phyloP scores from a whole-genome alignment of 2,113 vertebrate species.

The Salminus brasiliensis region DNA sequence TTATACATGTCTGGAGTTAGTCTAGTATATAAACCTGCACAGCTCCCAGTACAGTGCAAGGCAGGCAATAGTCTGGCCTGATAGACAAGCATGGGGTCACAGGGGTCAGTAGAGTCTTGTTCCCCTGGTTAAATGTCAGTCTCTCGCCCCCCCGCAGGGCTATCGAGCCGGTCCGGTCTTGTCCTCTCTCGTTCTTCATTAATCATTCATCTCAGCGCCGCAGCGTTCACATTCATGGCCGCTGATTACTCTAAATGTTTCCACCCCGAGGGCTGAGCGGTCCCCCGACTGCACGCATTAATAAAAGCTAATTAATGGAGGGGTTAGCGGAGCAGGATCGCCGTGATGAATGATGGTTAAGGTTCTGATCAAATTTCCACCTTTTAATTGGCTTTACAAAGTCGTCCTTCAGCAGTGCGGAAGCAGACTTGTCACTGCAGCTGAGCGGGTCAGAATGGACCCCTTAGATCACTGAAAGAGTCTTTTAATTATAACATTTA shows the following conservation, averaged over 20 bases:
- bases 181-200: slow-evolving; percentile 34
- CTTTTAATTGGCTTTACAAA: slow-evolving; percentile 50
- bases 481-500: too few species aligned
- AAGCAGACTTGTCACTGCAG: slow-evolving; percentile 5
- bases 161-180: background rate
- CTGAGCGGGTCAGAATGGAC: background rate
- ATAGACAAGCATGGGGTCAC: too few species aligned
- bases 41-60: background rate
- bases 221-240: slow-evolving; percentile 43
- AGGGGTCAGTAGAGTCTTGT: background rate
- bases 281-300: slow-evolving; percentile 44
- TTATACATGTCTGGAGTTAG: too few species aligned
- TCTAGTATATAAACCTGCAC: too few species aligned
- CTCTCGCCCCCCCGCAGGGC: too few species aligned
- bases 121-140: too few species aligned
- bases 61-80: too few species aligned
- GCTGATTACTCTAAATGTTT: slow-evolving; percentile 52
- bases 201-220: slow-evolving; percentile 47
- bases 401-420: slow-evolving; percentile 33
- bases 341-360: slow-evolving; percentile 45
- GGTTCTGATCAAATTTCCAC: slow-evolving; percentile 40
- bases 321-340: slow-evolving; percentile 38
- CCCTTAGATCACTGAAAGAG: background rate
- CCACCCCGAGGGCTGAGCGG: slow-evolving; percentile 36
- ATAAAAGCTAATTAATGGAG: slow-evolving; percentile 53